Evolutionary conservation across 2,797 vertebrate genomes (phyloP), one percentile per base, ranked within the genome.

Genomic region (Lycodopsis pacificus): DNA sequence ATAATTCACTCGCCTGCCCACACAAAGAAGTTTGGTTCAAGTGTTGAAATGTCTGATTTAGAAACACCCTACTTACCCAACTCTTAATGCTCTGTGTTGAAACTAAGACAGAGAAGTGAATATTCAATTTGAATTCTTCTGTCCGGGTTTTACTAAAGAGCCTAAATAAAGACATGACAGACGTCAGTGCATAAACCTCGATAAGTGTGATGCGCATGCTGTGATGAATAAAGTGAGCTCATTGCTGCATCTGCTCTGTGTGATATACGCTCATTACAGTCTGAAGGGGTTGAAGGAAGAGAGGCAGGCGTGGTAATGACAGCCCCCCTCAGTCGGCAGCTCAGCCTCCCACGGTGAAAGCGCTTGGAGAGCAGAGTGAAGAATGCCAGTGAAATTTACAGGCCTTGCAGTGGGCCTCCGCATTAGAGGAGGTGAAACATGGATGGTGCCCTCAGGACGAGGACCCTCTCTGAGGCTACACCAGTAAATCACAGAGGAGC

Each of bases 361-460:
- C 17, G 83, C 90, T 89, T 86, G 80, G 56, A 86, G 92, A 84
- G 86, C 65, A 57, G 71, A 59, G 76, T 88, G 91, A 92, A 86
- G 79, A 86, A 89, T 59, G 67, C 79, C 85, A 80, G 86, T 84
- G 85, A 92, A 90, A 88, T 95, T 85, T 89, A 93, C 90, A 88
- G 88, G 85, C 86, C 81, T 70, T 70, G 64, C 48, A 32, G 73
- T 20, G 79, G 87, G 84, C 84, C 90, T 87, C 88, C 19, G n/a
- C 71, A 77, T 86, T 88, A 82, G 54, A 53, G 76, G 85, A 88
- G 89, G 86, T 83, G 85, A 86, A 73, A 77, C 86, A 85, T n/a
- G 72, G 86, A 83, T 57, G 79, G 67, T 83, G 84, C 89, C 93
- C 94, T 88, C 62, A 87, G 90, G 93, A 91, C 46, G 54, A 65